Base-by-base conservation (phyloP, 2,113 vertebrate species). In the Scalopus aquaticus region DNA sequence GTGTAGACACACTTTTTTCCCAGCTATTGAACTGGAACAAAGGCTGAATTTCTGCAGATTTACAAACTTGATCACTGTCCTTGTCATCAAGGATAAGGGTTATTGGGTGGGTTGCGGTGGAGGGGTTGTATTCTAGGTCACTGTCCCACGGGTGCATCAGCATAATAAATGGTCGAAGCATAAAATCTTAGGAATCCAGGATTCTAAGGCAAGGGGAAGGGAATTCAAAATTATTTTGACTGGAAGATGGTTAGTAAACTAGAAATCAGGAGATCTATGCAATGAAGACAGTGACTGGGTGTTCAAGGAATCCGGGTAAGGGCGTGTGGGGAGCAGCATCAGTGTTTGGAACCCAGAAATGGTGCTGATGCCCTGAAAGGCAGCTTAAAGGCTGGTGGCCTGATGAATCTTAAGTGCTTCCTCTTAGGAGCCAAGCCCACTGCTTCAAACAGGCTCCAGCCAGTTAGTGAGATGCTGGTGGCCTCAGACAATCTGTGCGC, bases 161-260 rank as follows among this genome's bases (percentile, higher is more conserved):
- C 17, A n/a, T n/a, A n/a, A n/a, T n/a, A n/a, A n/a, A n/a, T 56
- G 58, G 8, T 69, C 35, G 86, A 20, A 76, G 54, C n/a, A 32
- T 44, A 22, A 94, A 94, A 82, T 78, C 46, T 86, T 37, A 24
- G 91, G 72, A 72, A 46, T 67, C 42, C n/a, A 84, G 32, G 60
- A 51, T 88, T 72, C 78, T 85, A 44, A 95, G 64, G 42, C 51
- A 65, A 81, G 22, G 37, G 32, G 15, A 73, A 49, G 72, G 22
- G 56, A 67, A 35, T 64, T 79, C 37, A 64, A 44, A 83, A 56
- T 56, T 32, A 54, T 39, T 72, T n/a, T 49, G 37, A 76, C 20
- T 22, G 22, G 51, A 90, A 76, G 28, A 19, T 56, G 42, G 44
- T 70, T 62, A 74, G 65, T 26, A 79, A 58, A n/a, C 64, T 73